Evolutionary conservation across 2,113 vertebrate genomes (phyloP), one percentile per base, ranked within the genome.

Genomic region (Dryoscopus gambensis): DNA sequence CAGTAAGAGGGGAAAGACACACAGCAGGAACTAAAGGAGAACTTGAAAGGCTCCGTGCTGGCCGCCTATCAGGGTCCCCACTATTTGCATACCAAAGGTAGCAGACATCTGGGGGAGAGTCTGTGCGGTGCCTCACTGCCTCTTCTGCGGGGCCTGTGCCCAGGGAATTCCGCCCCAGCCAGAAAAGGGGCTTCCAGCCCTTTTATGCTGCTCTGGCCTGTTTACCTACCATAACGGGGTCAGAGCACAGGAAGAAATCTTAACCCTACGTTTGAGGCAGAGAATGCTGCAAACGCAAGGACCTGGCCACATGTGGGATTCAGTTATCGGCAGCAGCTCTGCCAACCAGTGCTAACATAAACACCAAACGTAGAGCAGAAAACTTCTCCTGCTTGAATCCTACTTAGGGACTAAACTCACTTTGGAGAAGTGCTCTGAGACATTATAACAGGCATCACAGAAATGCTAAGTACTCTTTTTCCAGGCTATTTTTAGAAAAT

Each of bases 41-140:
- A 96, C 80, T 96, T 96, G 80, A 96, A 96, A 96, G 92, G 80
- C 93, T 40, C 92, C 44, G 1, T 77, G 95, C 96, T 86, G 93
- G 95, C 73, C 20, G 31, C 44, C 77, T 53, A 68, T 80, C 85
- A 79, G 92, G 90, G 86, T 96, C 80, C 88, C 92, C 73, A 6
- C 15, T 5, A 94, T 97, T 96, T 95, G 86, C 95, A 96, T 57
- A 97, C 93, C 96, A 97, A 97, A 97, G 96, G 93, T 95, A 89
- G 69, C 85, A 80, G 90, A 92, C 93, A 95, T 94, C 88, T 96
- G 96, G 90, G 95, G 90, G 13, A 92, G 93, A 87, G 68, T 5
- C 94, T 59, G 59, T n/a, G 70, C 50, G 11, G 59, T 55, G 92
- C 96, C 89, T 85, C 9, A 5, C 1, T 35, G 84, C 77, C 4